Percentiles rank a stretch among this genome's conserved stretches.
Evolutionary conservation across 2,797 vertebrate genomes (phyloP).

Genomic region (Dipus sagitta): DNA sequence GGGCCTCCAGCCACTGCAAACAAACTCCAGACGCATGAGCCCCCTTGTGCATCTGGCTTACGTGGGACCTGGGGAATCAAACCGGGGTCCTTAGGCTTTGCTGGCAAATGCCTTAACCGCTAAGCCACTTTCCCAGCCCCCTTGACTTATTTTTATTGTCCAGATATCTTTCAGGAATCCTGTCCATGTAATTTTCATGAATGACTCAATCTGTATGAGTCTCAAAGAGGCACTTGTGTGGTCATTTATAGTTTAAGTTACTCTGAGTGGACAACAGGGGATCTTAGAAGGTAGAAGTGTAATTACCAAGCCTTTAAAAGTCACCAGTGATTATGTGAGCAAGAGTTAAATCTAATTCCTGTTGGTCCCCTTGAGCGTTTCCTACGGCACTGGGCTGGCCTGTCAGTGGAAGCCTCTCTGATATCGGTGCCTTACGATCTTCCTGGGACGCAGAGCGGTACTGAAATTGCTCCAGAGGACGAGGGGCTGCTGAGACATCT

Average conservation of each 20-base stretch:
- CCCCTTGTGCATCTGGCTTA: no score
- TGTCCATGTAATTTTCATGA: conserved; percentile 38
- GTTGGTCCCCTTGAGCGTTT: conserved; percentile 34
- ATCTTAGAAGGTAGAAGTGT: conserved; percentile 30
- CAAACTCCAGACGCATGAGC: no score
- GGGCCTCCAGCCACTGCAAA: no score
- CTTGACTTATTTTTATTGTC: conserved; percentile 32
- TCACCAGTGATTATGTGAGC: conserved; percentile 50
- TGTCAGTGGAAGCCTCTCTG: background rate
- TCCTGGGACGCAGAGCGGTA: background rate
- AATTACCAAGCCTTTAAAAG: conserved; percentile 62
- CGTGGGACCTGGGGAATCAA: no score
- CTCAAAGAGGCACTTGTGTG: conserved; percentile 31
- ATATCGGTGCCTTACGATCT: background rate
- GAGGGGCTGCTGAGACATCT: background rate
- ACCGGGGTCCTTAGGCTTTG: no score
- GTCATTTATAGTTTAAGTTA: conserved; percentile 54
- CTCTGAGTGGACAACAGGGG: conserved; percentile 47
- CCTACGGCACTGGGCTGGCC: background rate
- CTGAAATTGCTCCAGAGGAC: background rate
- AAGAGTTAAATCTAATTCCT: conserved; percentile 65
- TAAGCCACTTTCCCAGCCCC: no score
- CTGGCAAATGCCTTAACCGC: no score
- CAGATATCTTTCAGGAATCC: conserved; percentile 42
- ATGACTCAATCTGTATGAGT: background rate